Base-by-base conservation (phyloP, 1,140 invertebrate species). In the Drosophila athabasca region DNA sequence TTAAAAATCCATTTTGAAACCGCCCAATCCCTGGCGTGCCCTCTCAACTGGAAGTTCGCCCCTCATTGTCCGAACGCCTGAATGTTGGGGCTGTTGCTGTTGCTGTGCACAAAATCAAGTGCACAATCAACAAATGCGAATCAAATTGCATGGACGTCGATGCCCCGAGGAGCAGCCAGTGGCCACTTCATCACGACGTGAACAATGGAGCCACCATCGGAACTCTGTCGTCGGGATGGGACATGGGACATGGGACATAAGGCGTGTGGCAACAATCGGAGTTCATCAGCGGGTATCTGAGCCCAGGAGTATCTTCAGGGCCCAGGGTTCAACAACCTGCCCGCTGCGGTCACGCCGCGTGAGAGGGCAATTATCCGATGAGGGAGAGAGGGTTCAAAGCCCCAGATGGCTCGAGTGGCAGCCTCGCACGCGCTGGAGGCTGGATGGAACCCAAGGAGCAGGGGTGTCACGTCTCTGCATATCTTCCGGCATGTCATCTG, bases 61-160 rank as follows among this genome's bases (percentile, higher is more conserved):
- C 22, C 9, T 43, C 31, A 67, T 49, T 29, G 17, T 26, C 24
- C 1, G 17, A 19, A 19, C 1, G 50, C 31, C 31, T 31, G 8
- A 31, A 29, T 29, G 29, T 7, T 29, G 9, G 13, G 11, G 7
- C 13, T 31, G 31, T 9, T 8, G 24, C 29, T 26, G 31, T 9
- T 9, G 31, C 2, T 8, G 31, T 8, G 31, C 31, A 26, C 29
- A 7, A 8, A 53, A 11, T 54, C 39, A 31, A 53, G 54, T 50
- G 59, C 53, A 71, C 54, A 74, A 72, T 75, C 68, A 60, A 59
- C 60, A 65, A 75, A 71, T 71, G 49, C 51, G 66, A 58, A 53
- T 62, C 59, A 58, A 74, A 70, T 64, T 62, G 65, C 46, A 61
- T 29, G 53, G 64, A 39, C 50, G 41, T 54, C 26, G 60, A 54